A percentile compares a stretch with the other conserved stretches of the same genome.
Evolutionary conservation across 2,888 invertebrate genomes (phyloP).

Genomic region (Drosophila paramelanica): DNA sequence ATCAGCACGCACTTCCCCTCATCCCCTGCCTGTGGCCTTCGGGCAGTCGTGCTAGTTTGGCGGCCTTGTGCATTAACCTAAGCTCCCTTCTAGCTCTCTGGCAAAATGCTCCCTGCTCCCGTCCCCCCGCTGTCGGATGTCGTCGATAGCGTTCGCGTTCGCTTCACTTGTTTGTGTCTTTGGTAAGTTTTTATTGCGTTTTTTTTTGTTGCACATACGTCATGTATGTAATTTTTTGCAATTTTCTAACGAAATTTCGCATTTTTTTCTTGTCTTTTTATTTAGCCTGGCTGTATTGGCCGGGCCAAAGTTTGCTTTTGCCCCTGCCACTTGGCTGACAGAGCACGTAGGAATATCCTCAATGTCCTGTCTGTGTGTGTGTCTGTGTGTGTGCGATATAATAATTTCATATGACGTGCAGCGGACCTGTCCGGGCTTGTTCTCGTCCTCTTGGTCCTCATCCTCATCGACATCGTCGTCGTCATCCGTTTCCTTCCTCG

Average conservation of each 20-base stretch:
- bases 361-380: constrained; percentile 54
- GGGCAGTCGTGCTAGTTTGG: constrained; percentile 39
- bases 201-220: constrained; percentile 56
- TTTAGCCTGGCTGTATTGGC: constrained; percentile 57
- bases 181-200: constrained; percentile 14
- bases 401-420: constrained; percentile 80
- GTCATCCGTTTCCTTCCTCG: constrained; percentile 50
- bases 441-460: not conserved
- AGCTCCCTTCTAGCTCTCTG: constrained; percentile 24
- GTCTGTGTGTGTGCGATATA: constrained; percentile 64
- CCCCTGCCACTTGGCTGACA: constrained; percentile 56
- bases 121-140: not conserved
- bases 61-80: constrained; percentile 64
- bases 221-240: constrained; percentile 78
- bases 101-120: not conserved
- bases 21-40: not conserved
- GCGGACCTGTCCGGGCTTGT: constrained; percentile 52
- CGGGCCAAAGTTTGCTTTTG: constrained; percentile 46
- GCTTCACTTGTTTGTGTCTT: constrained; percentile 35
- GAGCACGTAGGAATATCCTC: constrained; percentile 75
- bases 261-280: constrained; percentile 71
- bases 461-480: constrained; percentile 1
- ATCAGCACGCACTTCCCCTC: not conserved
- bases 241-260: constrained; percentile 76
- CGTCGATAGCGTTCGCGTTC: constrained; percentile 25